A percentile compares a stretch with the other conserved stretches of the same genome.
phyloP scores from a whole-genome alignment of 2,797 vertebrate species.

The Odontamblyopus lacepedii region DNA sequence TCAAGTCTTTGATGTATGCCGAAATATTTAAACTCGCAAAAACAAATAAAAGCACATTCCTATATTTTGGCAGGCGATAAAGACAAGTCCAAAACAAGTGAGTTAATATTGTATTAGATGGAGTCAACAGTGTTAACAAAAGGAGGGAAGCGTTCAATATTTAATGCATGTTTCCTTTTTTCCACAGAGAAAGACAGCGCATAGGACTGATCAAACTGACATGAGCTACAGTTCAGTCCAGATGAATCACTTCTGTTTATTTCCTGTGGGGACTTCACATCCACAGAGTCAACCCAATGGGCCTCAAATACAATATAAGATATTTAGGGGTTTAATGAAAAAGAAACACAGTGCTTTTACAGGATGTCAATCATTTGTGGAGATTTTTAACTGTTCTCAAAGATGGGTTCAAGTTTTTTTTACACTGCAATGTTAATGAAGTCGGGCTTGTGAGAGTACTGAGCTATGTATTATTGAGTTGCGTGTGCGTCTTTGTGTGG shows the following conservation, averaged over 20 bases:
- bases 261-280: constrained; percentile 28
- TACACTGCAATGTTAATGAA: not conserved
- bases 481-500: not conserved
- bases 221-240: constrained; percentile 20
- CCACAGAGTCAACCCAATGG: constrained; percentile 39
- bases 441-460: not conserved
- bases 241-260: constrained; percentile 6
- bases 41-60: constrained; percentile 11
- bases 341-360: constrained; percentile 12
- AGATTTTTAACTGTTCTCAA: not conserved
- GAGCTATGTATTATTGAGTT: not conserved
- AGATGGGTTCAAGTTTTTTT: not conserved
- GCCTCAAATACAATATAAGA: constrained; percentile 26
- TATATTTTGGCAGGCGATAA: constrained; percentile 25
- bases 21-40: constrained; percentile 18
- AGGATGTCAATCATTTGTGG: constrained; percentile 16
- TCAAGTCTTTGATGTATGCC: constrained; percentile 9
- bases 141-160: constrained; percentile 55
- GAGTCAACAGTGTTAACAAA: constrained; percentile 56
- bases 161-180: constrained; percentile 53
- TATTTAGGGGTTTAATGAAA: constrained; percentile 25
- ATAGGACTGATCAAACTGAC: constrained; percentile 52
- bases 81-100: constrained; percentile 40
- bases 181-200: constrained; percentile 50
- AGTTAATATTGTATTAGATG: constrained; percentile 58